phyloP scores from a whole-genome alignment of 1,140 invertebrate genomes.

The Drosophila bipectinata region DNA sequence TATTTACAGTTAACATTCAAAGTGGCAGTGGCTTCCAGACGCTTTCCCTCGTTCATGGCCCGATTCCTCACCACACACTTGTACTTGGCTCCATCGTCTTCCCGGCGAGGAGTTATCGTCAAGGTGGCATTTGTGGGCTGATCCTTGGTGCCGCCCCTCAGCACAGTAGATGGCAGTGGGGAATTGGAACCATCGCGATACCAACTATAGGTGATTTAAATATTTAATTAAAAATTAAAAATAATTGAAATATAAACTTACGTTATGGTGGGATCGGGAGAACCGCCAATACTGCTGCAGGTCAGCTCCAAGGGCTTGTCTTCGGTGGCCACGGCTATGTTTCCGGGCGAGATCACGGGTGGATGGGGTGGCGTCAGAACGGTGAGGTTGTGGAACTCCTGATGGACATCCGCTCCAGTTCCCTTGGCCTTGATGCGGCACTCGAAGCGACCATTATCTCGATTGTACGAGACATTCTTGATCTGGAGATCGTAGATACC shows the following conservation, averaged over 20 bases:
- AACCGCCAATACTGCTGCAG: slow-evolving; percentile 94
- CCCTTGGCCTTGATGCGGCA: slow-evolving; percentile 94
- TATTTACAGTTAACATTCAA: slow-evolving; percentile 96
- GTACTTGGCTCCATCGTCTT: slow-evolving; percentile 92
- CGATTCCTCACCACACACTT: slow-evolving; percentile 94
- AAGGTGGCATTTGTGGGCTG: slow-evolving; percentile 90
- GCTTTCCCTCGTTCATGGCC: slow-evolving; percentile 91
- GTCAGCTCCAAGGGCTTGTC: slow-evolving; percentile 90
- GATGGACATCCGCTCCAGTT: slow-evolving; percentile 92
- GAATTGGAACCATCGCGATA: slow-evolving; percentile 88
- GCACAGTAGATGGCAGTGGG: slow-evolving; percentile 88
- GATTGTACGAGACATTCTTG: slow-evolving; percentile 92
- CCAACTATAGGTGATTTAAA: slow-evolving; percentile 85
- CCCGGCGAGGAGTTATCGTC: slow-evolving; percentile 89
- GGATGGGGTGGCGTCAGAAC: slow-evolving; percentile 93
- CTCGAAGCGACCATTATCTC: slow-evolving; percentile 96
- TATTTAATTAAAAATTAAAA: not conserved
- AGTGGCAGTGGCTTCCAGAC: slow-evolving; percentile 90
- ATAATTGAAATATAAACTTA: slow-evolving; percentile 82
- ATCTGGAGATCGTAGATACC: slow-evolving; percentile 95
- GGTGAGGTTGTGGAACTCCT: slow-evolving; percentile 92
- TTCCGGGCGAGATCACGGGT: slow-evolving; percentile 90
- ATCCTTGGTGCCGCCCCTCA: slow-evolving; percentile 88
- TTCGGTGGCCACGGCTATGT: slow-evolving; percentile 90
- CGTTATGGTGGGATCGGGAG: slow-evolving; percentile 93